These are phyloP conservation scores for Ophioderma brevispina DNA, from an alignment of 35 echinoderm and acorn worm genomes.

Conservation along the genomic window DNA sequence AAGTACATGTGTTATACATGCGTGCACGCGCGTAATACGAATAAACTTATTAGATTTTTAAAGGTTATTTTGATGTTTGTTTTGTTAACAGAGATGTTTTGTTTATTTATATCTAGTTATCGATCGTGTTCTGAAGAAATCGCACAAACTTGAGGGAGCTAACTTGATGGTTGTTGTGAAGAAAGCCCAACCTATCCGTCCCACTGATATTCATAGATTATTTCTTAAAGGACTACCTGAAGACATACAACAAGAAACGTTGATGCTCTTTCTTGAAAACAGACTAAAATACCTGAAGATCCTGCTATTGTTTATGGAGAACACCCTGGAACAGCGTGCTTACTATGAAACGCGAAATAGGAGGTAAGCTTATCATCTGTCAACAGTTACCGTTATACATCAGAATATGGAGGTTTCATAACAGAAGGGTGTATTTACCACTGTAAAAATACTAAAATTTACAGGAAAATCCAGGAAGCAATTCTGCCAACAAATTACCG, in stretches of 20 bases:
- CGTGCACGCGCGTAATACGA: no score
- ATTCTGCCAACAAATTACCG: no score
- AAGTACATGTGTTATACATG: no score
- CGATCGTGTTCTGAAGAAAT: neutral
- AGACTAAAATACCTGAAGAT: neutral
- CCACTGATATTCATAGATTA: neutral
- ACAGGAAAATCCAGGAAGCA: no score
- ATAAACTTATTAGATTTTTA: no score
- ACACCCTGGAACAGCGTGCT: slow-evolving; percentile 27
- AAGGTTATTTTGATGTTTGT: no score
- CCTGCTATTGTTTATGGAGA: slow-evolving; percentile 8
- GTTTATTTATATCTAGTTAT: neutral
- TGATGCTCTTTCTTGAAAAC: slow-evolving; percentile 30
- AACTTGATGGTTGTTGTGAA: neutral
- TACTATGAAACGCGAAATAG: neutral
- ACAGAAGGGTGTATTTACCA: no score
- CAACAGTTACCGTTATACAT: no score
- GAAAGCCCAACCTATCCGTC: neutral
- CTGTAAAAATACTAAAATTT: no score
- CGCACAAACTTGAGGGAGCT: neutral
- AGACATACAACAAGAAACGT: neutral
- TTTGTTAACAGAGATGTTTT: no score
- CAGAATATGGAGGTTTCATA: no score
- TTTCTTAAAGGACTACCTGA: slow-evolving; percentile 29
- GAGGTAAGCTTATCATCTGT: neutral